A percentile compares a stretch with the other conserved stretches of the same genome.
Conservation (phyloP, 2,113 vertebrate genomes). For the Chamaea fasciata region DNA sequence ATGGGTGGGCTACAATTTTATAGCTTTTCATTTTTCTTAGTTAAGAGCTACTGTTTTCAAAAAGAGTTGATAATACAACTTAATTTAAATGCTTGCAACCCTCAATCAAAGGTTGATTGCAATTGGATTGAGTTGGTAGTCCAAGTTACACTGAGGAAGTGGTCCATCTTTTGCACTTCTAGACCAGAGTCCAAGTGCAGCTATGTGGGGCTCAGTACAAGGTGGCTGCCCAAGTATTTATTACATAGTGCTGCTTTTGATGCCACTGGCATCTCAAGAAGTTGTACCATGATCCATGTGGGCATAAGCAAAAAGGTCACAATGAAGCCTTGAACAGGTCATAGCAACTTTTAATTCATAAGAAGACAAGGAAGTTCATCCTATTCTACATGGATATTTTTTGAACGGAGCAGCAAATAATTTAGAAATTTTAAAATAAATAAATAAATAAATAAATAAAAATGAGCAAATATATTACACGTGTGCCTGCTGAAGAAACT, state of each 20-base stretch:
- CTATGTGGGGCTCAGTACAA: not conserved
- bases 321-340: not conserved
- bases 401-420: not conserved
- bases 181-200: not conserved
- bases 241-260: not conserved
- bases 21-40: not conserved
- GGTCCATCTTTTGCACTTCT: not conserved
- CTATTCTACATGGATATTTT: not conserved
- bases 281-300: accelerated
- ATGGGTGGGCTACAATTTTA: not conserved
- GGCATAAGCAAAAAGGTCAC: not conserved
- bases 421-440: not conserved
- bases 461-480: no score
- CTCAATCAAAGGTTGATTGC: not conserved
- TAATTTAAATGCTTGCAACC: not conserved
- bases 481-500: not conserved
- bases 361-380: not conserved
- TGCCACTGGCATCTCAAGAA: not conserved
- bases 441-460: no score
- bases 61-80: not conserved
- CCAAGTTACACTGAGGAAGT: not conserved
- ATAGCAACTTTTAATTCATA: not conserved
- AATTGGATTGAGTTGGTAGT: not conserved
- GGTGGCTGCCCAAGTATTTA: not conserved
- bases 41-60: not conserved